Conservation (phyloP, 2,113 vertebrate species). For the Semnopithecus entellus region DNA sequence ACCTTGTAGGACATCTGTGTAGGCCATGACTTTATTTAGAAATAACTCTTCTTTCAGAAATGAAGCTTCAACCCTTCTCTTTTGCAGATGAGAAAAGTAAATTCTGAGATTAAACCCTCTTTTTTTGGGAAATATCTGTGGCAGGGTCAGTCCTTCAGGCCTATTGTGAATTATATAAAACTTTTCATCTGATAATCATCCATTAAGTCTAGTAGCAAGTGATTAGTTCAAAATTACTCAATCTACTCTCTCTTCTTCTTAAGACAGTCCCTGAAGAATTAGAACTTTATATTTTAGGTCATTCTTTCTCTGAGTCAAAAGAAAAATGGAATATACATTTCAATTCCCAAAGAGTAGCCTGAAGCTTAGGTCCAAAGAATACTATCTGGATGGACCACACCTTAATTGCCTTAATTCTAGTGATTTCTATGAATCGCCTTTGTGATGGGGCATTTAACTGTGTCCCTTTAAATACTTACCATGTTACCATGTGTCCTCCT, state of each 20-base stretch:
- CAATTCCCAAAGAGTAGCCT: background rate
- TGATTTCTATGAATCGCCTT: background rate
- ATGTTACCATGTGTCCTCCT: background rate
- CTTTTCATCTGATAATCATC: background rate
- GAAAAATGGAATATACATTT: background rate
- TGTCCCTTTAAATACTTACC: background rate
- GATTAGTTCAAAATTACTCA: background rate
- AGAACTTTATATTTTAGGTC: background rate
- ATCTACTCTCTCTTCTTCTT: background rate
- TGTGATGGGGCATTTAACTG: background rate
- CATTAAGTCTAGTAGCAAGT: background rate
- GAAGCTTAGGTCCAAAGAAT: background rate
- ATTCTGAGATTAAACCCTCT: background rate
- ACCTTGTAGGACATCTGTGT: conserved; percentile 79
- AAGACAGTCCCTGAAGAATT: background rate
- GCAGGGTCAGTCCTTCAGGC: background rate
- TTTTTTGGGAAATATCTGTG: background rate
- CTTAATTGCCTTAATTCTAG: background rate
- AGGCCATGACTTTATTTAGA: conserved; percentile 40
- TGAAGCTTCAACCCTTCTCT: background rate
- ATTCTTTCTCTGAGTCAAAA: background rate
- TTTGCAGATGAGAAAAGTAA: conserved; percentile 9
- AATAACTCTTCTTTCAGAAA: background rate
- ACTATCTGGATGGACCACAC: no score
- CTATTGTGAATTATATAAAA: background rate